A percentile compares a stretch with the other conserved stretches of the same genome.
Evolutionary conservation across 2,797 vertebrate genomes (phyloP).

Genomic region (Tadarida brasiliensis): DNA sequence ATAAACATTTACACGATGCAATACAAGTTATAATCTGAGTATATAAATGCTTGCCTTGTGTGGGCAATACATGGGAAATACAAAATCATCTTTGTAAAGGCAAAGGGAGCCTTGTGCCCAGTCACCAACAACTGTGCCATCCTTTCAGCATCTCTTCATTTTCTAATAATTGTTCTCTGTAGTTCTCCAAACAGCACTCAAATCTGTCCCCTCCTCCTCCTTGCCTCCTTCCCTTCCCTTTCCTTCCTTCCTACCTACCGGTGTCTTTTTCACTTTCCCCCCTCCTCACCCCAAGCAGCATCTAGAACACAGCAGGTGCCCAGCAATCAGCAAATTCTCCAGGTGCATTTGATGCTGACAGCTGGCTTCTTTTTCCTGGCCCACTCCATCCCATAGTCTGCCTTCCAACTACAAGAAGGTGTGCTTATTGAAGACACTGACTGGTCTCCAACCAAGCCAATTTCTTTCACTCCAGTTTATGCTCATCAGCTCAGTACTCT

Average conservation of each 20-base stretch:
- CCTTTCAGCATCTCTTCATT: neutral
- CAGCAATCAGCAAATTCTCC: neutral
- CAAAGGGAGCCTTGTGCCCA: neutral
- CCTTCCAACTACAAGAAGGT: neutral
- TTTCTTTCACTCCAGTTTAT: neutral
- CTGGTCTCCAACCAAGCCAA: neutral
- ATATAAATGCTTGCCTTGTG: neutral
- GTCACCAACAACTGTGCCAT: neutral
- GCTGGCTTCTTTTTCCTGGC: conserved; percentile 23
- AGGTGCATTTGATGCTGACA: neutral
- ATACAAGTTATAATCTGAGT: neutral
- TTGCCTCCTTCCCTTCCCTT: neutral
- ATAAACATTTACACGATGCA: neutral
- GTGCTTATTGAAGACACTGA: neutral
- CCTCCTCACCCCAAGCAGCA: neutral
- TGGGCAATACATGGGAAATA: neutral
- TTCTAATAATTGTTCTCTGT: neutral
- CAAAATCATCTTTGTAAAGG: conserved; percentile 29
- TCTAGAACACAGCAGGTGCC: neutral
- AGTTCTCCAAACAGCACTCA: neutral
- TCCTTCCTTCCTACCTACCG: neutral
- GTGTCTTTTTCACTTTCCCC: neutral
- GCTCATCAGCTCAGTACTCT: neutral
- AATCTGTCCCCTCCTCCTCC: neutral
- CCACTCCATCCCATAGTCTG: neutral